Conservation (phyloP, 2,113 vertebrate genomes). For the Maccullochella peelii region DNA sequence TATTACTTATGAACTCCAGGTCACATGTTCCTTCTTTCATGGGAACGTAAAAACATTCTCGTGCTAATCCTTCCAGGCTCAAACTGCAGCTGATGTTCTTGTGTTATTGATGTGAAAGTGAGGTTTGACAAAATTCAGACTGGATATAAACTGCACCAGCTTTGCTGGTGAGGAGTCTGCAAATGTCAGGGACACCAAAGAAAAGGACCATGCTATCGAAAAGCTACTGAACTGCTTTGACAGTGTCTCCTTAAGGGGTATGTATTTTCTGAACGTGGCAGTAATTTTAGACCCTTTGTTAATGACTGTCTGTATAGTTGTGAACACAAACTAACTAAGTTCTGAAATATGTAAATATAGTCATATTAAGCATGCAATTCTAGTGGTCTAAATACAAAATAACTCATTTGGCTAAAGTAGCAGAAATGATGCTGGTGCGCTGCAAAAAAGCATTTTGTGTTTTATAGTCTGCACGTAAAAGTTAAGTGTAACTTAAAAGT, state of each 20-base stretch:
- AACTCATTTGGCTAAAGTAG: not conserved
- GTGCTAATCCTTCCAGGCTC: not conserved
- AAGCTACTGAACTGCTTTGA: not conserved
- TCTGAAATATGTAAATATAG: not conserved
- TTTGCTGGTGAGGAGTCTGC: not conserved
- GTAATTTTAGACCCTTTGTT: not conserved
- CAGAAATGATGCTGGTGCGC: not conserved
- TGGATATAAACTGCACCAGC: constrained; percentile 23
- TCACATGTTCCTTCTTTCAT: constrained; percentile 4
- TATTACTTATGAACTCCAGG: not conserved
- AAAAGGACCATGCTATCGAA: not conserved
- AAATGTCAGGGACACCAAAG: constrained; percentile 22
- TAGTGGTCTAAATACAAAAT: not conserved
- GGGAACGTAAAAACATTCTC: constrained; percentile 8
- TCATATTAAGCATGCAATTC: not conserved
- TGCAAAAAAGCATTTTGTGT: not conserved
- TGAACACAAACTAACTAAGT: not conserved
- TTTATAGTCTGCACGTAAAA: too few relatives aligned
- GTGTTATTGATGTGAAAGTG: constrained; percentile 17
- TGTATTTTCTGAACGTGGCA: not conserved
- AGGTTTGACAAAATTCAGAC: not conserved
- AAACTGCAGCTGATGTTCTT: not conserved
- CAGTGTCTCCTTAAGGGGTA: not conserved
- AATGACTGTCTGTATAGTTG: not conserved
- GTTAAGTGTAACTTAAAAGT: too few relatives aligned